Percentiles rank a stretch among this genome's conserved stretches.
Conservation (phyloP, 1,140 invertebrate genomes). For the Sminthurinus signatus region DNA sequence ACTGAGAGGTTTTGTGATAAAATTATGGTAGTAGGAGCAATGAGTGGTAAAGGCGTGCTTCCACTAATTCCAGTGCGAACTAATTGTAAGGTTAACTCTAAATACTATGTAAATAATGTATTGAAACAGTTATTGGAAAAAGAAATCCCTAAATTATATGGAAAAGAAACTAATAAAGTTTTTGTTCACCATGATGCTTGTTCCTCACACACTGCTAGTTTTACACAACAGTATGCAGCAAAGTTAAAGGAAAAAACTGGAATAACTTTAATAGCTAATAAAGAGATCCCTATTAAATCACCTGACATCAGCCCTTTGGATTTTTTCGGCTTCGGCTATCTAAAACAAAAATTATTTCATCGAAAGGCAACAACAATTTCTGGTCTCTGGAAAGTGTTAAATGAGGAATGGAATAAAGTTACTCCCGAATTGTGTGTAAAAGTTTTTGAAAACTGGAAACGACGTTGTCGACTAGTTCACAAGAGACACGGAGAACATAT, state of each 20-base stretch:
- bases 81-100: conserved; percentile 14
- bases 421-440: neutral
- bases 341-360: neutral
- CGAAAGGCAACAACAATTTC: neutral
- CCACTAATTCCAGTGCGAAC: conserved; percentile 13
- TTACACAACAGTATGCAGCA: conserved; percentile 1
- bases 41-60: conserved; percentile 7
- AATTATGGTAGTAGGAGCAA: conserved; percentile 21
- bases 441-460: conserved; percentile 7
- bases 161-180: conserved; percentile 8
- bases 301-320: conserved; percentile 18
- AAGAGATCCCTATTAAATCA: conserved; percentile 9
- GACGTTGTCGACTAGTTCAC: neutral
- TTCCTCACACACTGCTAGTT: neutral
- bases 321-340: conserved; percentile 20
- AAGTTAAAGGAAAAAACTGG: conserved; percentile 5
- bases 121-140: conserved; percentile 11
- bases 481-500: conserved; percentile 14
- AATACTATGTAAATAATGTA: conserved; percentile 12
- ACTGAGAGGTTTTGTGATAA: conserved; percentile 15
- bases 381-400: conserved; percentile 11
- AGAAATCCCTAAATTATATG: conserved; percentile 1
- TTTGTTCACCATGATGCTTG: conserved; percentile 20
- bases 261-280: conserved; percentile 8
- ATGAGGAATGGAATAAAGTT: conserved; percentile 7